phyloP scores from a whole-genome alignment of 1,140 invertebrate genomes.

The Pogonomyrmex californicus region DNA sequence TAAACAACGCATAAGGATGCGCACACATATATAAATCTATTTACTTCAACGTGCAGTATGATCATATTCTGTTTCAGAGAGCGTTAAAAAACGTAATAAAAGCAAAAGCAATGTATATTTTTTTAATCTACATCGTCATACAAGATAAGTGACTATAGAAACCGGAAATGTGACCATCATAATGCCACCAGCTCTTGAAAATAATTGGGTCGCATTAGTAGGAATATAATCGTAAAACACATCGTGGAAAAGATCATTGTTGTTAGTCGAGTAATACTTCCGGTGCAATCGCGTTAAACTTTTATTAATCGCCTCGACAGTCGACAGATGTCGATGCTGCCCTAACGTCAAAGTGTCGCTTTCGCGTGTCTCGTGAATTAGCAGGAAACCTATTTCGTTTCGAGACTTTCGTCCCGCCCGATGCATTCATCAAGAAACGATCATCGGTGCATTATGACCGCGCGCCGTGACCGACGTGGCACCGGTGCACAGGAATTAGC shows the following conservation, averaged over 20 bases:
- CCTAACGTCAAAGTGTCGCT: slow-evolving; percentile 19
- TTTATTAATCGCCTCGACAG: background rate
- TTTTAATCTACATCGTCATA: slow-evolving; percentile 28
- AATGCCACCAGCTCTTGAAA: slow-evolving; percentile 16
- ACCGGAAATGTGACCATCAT: slow-evolving; percentile 35
- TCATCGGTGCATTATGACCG: slow-evolving; percentile 56
- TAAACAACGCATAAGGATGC: background rate
- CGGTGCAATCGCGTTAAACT: background rate
- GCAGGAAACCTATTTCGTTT: slow-evolving; percentile 62
- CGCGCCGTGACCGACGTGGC: slow-evolving; percentile 50
- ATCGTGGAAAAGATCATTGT: background rate
- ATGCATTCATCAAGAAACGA: slow-evolving; percentile 58
- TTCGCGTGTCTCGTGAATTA: slow-evolving; percentile 66
- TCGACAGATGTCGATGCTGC: background rate
- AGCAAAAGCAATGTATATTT: slow-evolving; percentile 56
- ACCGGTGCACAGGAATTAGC: slow-evolving; percentile 56
- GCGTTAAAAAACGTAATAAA: slow-evolving; percentile 74
- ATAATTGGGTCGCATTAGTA: background rate
- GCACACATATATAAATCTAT: slow-evolving; percentile 22
- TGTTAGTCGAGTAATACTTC: background rate
- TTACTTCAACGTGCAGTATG: slow-evolving; percentile 26
- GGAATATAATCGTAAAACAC: background rate
- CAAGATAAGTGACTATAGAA: slow-evolving; percentile 27
- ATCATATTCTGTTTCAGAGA: slow-evolving; percentile 63
- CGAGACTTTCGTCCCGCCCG: slow-evolving; percentile 28